Base-by-base conservation (phyloP, 2,888 invertebrate genomes). In the Notocelia uddmanniana region DNA sequence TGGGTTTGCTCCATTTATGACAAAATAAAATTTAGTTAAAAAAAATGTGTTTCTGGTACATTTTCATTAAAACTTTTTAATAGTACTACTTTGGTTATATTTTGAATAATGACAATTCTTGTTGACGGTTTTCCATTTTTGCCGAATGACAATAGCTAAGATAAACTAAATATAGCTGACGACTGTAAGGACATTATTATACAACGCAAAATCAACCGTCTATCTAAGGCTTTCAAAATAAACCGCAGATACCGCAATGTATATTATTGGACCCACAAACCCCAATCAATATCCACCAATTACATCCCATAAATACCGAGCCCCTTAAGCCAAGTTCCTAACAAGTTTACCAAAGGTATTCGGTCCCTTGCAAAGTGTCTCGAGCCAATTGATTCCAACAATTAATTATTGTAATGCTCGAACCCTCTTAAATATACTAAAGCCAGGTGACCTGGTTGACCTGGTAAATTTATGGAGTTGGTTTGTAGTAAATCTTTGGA, bases 331-430 rank as follows among this genome's bases (percentile, higher is more conserved):
- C 52, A 71, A 67, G 67, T 71, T 66, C 66, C 45, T 60, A 62
- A 62, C 67, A 72, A 72, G 72, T 68, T 72, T 62, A 57, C 67
- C 26, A 6, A 34, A 55, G 67, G 66, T 66, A 71, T 64, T 64
- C 58, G 60, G 54, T 45, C 72, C 72, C 62, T 64, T 26, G 66
- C 60, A 19, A 67, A 5, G 31, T 31, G 70, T 54, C 66, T 71
- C 67, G 1, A 48, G 55, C 48, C 67, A 72, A 72, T 72, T 72
- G 72, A 72, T 72, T 72, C 55, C 18, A 13, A 55, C 55, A 68
- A 72, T 72, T 72, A 72, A 72, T 72, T 72, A 72, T 72, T 13
- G 68, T 55, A 57, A 68, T 57, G 62, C 18, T 57, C n/a, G 19
- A 23, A 70, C 63, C 64, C 70, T 58, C 57, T 57, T 64, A 69